These are phyloP conservation scores for Eustalomyia histrio DNA, from an alignment of 2,888 invertebrate genomes.

Conservation along the genomic window DNA sequence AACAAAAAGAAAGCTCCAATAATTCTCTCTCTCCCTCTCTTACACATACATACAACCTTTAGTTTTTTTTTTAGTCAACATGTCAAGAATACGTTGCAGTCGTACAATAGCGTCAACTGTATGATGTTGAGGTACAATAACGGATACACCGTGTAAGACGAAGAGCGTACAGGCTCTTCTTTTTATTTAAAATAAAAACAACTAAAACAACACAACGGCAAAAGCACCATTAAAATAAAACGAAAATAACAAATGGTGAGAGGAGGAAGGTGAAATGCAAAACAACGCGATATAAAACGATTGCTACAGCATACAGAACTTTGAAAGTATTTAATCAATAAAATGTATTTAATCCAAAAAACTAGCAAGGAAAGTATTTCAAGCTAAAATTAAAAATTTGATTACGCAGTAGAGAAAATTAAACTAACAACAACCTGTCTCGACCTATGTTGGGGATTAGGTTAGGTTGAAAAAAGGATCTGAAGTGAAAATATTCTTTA, in stretches of 20 bases:
- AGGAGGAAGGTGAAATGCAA: background rate
- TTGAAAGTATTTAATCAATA: background rate
- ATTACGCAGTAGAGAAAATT: too few species aligned
- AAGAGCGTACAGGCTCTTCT: background rate
- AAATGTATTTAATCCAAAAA: too few species aligned
- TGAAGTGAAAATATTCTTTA: too few species aligned
- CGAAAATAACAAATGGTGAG: background rate
- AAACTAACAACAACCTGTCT: too few species aligned
- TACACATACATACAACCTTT: background rate
- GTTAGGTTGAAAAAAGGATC: too few species aligned
- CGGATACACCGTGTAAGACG: background rate
- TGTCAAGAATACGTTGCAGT: constrained; percentile 4
- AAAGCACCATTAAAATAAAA: background rate
- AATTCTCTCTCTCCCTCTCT: background rate
- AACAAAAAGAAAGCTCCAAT: background rate
- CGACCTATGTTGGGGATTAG: too few species aligned
- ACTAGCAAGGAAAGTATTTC: too few species aligned
- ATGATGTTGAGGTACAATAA: background rate
- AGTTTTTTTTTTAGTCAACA: background rate
- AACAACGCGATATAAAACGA: background rate
- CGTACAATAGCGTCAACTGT: background rate
- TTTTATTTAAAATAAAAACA: background rate
- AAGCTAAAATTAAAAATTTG: too few species aligned
- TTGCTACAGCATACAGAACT: background rate
- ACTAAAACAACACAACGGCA: background rate